Conservation (phyloP, 2,797 vertebrate genomes). For the Sebastes goodei region DNA sequence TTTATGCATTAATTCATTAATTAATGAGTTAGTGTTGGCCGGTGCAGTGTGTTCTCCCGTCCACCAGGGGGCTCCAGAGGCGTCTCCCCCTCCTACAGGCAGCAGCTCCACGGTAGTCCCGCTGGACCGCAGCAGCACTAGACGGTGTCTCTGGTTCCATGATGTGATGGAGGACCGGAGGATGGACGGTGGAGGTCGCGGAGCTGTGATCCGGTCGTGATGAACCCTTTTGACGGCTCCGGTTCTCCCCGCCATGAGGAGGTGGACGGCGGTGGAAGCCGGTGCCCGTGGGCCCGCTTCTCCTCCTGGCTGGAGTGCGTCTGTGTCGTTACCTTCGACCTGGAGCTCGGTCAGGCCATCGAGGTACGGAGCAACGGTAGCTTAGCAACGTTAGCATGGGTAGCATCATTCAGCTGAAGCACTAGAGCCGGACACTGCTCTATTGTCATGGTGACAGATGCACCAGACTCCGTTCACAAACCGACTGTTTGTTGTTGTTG, state of each 20-base stretch:
- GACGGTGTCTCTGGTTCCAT: not conserved
- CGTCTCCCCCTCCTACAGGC: not conserved
- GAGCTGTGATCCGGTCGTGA: constrained; percentile 44
- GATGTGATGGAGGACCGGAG: constrained; percentile 21
- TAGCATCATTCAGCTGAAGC: not conserved
- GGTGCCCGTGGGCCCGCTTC: constrained; percentile 86
- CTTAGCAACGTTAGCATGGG: constrained; percentile 38
- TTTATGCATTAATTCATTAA: too few species aligned
- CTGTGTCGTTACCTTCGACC: constrained; percentile 95
- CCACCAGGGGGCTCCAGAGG: constrained; percentile 4
- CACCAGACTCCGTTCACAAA: not conserved
- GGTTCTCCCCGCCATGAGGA: constrained; percentile 37
- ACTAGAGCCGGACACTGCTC: not conserved
- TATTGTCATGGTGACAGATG: not conserved
- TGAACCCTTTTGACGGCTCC: constrained; percentile 73
- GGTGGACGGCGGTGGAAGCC: constrained; percentile 23
- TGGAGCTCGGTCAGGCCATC: constrained; percentile 94
- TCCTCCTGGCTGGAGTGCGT: constrained; percentile 92
- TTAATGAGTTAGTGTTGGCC: too few species aligned
- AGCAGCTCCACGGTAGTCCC: not conserved
- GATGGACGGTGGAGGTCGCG: not conserved
- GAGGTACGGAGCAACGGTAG: constrained; percentile 87
- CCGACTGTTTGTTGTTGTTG: not conserved
- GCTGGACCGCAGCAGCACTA: too few species aligned
- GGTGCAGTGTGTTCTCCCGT: not conserved